Conservation (phyloP, 1,140 invertebrate species). For the Drosophila santomea region DNA sequence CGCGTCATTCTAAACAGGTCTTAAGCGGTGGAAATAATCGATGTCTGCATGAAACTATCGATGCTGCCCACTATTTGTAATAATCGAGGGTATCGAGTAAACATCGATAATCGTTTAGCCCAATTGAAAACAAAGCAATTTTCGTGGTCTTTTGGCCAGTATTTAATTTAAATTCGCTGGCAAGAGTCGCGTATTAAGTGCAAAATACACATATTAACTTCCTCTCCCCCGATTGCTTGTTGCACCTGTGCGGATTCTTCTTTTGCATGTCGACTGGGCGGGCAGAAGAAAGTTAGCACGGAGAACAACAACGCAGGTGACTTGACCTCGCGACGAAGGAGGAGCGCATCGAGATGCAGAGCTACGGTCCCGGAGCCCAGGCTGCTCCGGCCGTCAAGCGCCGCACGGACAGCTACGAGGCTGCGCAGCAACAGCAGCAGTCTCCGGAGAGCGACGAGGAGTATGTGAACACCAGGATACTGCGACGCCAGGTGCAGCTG, state of each 20-base stretch:
- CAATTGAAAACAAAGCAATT: conserved; percentile 47
- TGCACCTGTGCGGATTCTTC: conserved; percentile 64
- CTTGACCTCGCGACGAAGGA: conserved; percentile 71
- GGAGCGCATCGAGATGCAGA: conserved; percentile 73
- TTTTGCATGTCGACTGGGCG: conserved; percentile 67
- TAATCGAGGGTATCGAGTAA: conserved; percentile 1
- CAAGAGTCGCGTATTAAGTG: conserved; percentile 32
- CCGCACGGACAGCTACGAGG: conserved; percentile 74
- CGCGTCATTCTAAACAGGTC: background rate
- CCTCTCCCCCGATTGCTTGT: conserved; percentile 54
- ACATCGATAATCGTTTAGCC: background rate
- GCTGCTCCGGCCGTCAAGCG: conserved; percentile 72
- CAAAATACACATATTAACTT: conserved; percentile 17
- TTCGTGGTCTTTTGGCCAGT: conserved; percentile 38
- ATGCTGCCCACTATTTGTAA: background rate
- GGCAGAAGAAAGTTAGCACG: conserved; percentile 69
- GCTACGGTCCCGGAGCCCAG: conserved; percentile 64
- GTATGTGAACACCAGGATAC: conserved; percentile 63
- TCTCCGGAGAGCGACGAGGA: conserved; percentile 76
- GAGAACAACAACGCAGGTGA: conserved; percentile 65
- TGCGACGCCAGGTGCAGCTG: conserved; percentile 45
- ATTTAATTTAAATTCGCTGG: conserved; percentile 62
- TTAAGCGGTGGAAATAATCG: background rate
- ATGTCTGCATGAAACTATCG: background rate
- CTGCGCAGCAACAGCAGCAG: conserved; percentile 64